These are phyloP conservation scores for Artemia franciscana DNA, from an alignment of 1,140 invertebrate genomes.

Conservation along the genomic window DNA sequence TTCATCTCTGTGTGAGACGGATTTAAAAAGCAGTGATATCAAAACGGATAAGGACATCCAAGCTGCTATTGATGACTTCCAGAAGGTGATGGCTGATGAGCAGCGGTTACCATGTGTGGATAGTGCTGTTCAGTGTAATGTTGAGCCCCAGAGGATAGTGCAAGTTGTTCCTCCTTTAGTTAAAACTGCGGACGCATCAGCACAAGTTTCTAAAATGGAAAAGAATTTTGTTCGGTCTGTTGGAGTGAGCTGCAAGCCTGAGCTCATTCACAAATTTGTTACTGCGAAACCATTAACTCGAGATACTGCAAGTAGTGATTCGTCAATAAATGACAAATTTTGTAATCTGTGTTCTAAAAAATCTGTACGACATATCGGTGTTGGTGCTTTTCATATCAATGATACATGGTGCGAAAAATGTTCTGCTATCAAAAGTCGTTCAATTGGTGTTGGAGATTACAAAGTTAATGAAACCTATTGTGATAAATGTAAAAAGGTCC, in stretches of 20 bases:
- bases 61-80: not conserved
- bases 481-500: conserved; percentile 5
- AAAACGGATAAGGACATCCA: conserved; percentile 10
- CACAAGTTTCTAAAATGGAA: not conserved
- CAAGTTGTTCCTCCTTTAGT: not conserved
- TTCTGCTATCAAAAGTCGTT: conserved; percentile 14
- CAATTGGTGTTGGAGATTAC: conserved; percentile 19
- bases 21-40: conserved; percentile 11
- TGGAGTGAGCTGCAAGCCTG: not conserved
- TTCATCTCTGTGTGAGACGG: conserved; percentile 18
- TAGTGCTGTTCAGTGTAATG: not conserved
- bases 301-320: conserved; percentile 24
- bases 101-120: conserved; percentile 8
- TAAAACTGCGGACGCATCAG: not conserved
- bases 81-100: conserved; percentile 8
- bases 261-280: conserved; percentile 7
- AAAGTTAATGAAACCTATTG: conserved; percentile 13
- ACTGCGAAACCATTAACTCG: conserved; percentile 20
- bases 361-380: conserved; percentile 20
- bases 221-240: not conserved
- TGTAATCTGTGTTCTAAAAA: conserved; percentile 26
- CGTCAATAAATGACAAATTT: conserved; percentile 21
- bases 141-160: not conserved
- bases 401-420: conserved; percentile 11
- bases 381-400: conserved; percentile 15